Percentiles rank a stretch among this genome's conserved stretches.
These are phyloP conservation scores for Cuniculus paca DNA, from an alignment of 2,797 vertebrate genomes.

Conservation along the genomic window DNA sequence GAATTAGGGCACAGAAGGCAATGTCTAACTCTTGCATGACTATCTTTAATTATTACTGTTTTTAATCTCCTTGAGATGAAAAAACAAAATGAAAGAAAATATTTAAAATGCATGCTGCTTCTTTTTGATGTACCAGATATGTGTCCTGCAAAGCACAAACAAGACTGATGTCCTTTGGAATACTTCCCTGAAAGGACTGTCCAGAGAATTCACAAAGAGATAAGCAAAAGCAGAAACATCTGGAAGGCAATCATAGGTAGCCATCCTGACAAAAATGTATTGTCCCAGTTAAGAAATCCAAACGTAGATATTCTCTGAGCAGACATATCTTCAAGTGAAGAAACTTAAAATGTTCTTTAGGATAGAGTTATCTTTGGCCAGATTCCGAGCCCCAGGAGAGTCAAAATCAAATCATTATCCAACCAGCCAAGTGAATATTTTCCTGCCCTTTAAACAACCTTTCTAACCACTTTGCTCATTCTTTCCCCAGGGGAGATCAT, in stretches of 20 bases:
- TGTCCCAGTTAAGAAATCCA: background rate
- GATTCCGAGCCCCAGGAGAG: background rate
- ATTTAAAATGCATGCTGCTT: background rate
- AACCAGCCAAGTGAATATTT: background rate
- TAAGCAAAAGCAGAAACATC: background rate
- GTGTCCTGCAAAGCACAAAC: background rate
- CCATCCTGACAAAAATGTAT: background rate
- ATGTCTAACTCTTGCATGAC: background rate
- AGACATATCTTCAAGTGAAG: background rate
- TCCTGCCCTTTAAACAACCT: slow-evolving; percentile 13
- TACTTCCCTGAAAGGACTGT: background rate
- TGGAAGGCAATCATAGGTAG: background rate
- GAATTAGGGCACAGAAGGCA: background rate
- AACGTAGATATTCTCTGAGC: background rate
- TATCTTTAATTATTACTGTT: background rate
- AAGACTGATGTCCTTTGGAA: background rate
- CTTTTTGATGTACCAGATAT: background rate
- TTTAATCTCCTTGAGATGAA: background rate
- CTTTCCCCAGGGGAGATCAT: background rate
- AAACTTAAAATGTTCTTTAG: background rate
- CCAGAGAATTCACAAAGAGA: background rate
- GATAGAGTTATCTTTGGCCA: background rate
- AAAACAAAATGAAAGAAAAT: background rate
- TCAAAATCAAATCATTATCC: slow-evolving; percentile 29
- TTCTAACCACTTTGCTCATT: background rate